Evolutionary conservation across 1,140 invertebrate genomes (phyloP).

Genomic region (Drosophila malerkotliana): DNA sequence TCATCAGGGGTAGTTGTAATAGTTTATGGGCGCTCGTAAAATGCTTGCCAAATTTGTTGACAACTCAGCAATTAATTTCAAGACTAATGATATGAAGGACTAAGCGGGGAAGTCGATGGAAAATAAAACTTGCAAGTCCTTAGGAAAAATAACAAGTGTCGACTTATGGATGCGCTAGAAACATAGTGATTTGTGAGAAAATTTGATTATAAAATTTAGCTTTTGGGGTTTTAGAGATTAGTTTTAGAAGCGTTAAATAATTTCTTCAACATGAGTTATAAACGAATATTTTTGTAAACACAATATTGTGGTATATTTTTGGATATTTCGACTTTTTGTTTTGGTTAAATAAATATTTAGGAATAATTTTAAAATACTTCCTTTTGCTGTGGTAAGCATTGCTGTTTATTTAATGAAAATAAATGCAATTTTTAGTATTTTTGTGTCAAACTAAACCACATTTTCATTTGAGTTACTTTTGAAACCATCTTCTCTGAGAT

Average conservation of each 20-base stretch:
- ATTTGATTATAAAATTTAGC: too few species aligned
- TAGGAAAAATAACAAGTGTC: conserved; percentile 7
- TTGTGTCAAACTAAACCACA: background rate
- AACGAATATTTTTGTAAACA: too few species aligned
- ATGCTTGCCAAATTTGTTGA: conserved; percentile 58
- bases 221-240: too few species aligned
- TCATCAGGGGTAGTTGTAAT: conserved; percentile 21
- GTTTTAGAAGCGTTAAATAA: too few species aligned
- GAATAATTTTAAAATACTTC: background rate
- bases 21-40: conserved; percentile 69
- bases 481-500: conserved; percentile 7
- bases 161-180: conserved; percentile 27
- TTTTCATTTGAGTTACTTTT: background rate
- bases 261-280: too few species aligned
- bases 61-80: conserved; percentile 66
- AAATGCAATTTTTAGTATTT: too few species aligned
- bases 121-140: background rate
- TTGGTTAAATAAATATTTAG: background rate
- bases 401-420: background rate
- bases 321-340: too few species aligned
- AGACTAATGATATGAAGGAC: conserved; percentile 16
- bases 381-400: background rate
- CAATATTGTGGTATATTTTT: too few species aligned
- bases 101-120: background rate
- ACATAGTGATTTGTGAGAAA: background rate